A percentile compares a stretch with the other conserved stretches of the same genome.
Conservation (phyloP, 2,888 invertebrate species). For the Conomelus anceps region DNA sequence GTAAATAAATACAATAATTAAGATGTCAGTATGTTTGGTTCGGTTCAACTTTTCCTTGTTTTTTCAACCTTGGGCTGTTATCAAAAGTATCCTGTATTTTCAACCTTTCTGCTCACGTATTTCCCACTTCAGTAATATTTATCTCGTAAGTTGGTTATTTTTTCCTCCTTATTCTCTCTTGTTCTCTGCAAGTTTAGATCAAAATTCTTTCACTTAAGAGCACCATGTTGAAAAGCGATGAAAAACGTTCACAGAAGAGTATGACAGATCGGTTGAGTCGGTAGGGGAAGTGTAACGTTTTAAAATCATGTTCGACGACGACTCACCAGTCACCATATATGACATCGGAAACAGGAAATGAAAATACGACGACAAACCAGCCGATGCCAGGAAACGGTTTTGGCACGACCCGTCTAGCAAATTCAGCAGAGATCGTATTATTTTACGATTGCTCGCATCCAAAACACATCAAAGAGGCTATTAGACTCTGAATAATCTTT, state of each 20-base stretch:
- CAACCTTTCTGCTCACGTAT: too few species aligned
- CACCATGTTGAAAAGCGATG: not conserved
- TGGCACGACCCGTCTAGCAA: not conserved
- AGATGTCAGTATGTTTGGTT: too few species aligned
- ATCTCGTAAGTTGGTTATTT: too few species aligned
- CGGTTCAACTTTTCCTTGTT: too few species aligned
- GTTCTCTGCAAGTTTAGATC: not conserved
- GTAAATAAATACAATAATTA: too few species aligned
- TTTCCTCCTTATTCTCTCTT: too few species aligned
- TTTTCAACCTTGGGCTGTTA: too few species aligned
- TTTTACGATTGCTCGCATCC: not conserved
- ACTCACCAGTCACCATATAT: not conserved
- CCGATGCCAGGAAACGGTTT: not conserved
- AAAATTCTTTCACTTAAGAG: not conserved
- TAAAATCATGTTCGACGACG: not conserved
- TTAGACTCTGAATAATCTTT: not conserved
- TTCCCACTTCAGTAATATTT: too few species aligned
- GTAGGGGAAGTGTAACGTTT: not conserved
- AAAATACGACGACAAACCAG: not conserved
- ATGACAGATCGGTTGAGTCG: not conserved
- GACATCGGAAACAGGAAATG: not conserved
- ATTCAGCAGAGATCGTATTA: not conserved
- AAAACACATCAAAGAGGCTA: not conserved
- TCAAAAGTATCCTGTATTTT: too few species aligned
- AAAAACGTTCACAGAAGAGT: not conserved